Conservation (phyloP, 2,113 vertebrate species). For the Oncorhynchus gorbuscha region DNA sequence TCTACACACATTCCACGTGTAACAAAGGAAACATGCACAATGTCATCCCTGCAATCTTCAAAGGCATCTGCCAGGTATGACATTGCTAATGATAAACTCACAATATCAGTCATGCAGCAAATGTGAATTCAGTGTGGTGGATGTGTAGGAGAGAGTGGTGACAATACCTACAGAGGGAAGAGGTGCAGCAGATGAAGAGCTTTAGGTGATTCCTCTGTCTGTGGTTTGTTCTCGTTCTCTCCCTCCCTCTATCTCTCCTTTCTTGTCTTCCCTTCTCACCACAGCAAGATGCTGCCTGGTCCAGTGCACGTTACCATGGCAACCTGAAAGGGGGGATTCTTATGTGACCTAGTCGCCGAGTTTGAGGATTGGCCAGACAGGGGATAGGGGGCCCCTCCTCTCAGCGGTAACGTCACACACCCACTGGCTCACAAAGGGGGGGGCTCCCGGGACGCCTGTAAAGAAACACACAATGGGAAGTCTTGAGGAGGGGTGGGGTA, state of each 20-base stretch:
- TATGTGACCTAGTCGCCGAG: conserved; percentile 54
- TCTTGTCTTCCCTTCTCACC: conserved; percentile 45
- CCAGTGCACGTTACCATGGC: conserved; percentile 71
- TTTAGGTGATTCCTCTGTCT: conserved; percentile 24
- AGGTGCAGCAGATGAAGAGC: conserved; percentile 31
- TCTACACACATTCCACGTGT: conserved; percentile 36
- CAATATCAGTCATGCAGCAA: not conserved
- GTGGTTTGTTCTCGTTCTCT: conserved; percentile 45
- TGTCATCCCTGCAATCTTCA: conserved; percentile 48
- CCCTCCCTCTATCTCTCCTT: conserved; percentile 45
- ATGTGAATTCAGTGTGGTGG: not conserved
- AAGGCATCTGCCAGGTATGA: conserved; percentile 19
- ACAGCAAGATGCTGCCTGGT: conserved; percentile 76
- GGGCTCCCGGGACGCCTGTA: conserved; percentile 37
- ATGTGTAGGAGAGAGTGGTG: conserved; percentile 4
- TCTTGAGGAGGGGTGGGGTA: conserved; percentile 43
- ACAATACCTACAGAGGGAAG: conserved; percentile 56
- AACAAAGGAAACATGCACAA: conserved; percentile 59
- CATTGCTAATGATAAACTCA: not conserved
- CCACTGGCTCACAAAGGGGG: conserved; percentile 55
- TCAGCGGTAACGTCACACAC: conserved; percentile 55
- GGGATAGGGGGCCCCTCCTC: conserved; percentile 6
- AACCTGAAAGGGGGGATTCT: conserved; percentile 31
- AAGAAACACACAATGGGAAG: conserved; percentile 54
- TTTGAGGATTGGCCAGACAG: conserved; percentile 44